Evolutionary conservation across 2,797 vertebrate genomes (phyloP).

Genomic region (Leptatherina wallacei): DNA sequence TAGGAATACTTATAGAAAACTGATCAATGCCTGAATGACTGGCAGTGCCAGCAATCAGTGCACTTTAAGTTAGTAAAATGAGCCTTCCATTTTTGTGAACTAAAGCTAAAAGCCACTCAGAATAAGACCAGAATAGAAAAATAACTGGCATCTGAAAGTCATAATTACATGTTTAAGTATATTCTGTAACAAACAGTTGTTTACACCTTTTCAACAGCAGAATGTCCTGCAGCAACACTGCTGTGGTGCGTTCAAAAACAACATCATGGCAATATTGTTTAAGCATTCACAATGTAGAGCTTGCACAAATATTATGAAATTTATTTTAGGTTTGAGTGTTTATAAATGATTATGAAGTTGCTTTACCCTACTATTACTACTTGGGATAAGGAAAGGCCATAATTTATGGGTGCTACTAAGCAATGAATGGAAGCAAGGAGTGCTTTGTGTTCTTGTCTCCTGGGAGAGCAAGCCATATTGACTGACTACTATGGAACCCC

Average conservation of each 20-base stretch:
- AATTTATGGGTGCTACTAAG: constrained; percentile 66
- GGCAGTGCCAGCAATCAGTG: neutral
- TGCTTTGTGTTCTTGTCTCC: constrained; percentile 77
- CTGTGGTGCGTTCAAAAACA: neutral
- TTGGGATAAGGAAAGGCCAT: constrained; percentile 48
- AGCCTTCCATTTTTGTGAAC: neutral
- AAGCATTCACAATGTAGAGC: too few species aligned
- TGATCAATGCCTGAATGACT: neutral
- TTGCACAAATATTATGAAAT: too few species aligned
- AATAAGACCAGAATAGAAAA: neutral
- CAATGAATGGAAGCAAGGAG: constrained; percentile 67
- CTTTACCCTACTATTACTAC: neutral
- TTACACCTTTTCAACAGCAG: too few species aligned
- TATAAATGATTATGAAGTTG: neutral
- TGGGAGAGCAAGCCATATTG: constrained; percentile 74
- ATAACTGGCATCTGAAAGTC: neutral
- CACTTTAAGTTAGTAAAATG: neutral
- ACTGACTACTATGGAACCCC: constrained; percentile 64
- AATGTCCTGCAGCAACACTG: too few species aligned
- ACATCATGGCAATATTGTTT: neutral
- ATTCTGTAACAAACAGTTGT: too few species aligned
- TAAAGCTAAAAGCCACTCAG: neutral
- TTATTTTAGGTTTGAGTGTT: too few species aligned
- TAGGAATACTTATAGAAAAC: neutral
- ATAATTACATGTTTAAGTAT: neutral